These are phyloP conservation scores for Corythaeola cristata DNA, from an alignment of 2,113 vertebrate species.

Conservation along the genomic window DNA sequence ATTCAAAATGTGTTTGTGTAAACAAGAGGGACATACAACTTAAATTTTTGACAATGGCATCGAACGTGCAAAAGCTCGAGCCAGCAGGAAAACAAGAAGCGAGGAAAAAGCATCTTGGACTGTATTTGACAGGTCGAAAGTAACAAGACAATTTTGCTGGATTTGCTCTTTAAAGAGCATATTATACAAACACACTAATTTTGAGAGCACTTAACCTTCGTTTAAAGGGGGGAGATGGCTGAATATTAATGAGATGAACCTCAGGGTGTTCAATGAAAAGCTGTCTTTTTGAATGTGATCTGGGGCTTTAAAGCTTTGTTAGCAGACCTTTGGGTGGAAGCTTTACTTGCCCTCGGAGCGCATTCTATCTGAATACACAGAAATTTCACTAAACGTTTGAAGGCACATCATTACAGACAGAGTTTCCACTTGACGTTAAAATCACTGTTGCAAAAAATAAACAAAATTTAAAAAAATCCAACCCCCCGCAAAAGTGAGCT, in stretches of 20 bases:
- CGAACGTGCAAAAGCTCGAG: not conserved
- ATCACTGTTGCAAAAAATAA: not conserved
- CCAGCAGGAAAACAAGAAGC: not conserved
- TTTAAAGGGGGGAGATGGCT: not conserved
- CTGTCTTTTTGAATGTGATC: conserved; percentile 18
- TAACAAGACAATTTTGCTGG: conserved; percentile 56
- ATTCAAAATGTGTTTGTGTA: not conserved
- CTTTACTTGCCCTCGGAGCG: not conserved
- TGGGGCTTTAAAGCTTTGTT: conserved; percentile 42
- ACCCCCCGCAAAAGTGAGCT: not conserved
- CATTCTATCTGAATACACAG: not conserved
- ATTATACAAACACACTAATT: conserved; percentile 55
- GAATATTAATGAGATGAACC: conserved; percentile 40
- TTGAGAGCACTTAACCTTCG: conserved; percentile 64
- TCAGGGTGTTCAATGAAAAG: conserved; percentile 27
- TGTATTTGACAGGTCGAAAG: conserved; percentile 27
- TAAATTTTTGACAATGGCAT: not conserved
- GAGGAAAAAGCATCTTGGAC: not conserved
- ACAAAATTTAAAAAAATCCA: not conserved
- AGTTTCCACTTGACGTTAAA: not conserved
- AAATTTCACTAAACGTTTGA: not conserved
- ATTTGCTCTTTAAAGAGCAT: conserved; percentile 53
- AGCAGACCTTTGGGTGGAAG: not conserved
- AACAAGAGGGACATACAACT: not conserved
- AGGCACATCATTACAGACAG: not conserved